Base-by-base conservation (phyloP, 2,888 invertebrate genomes). In the Eilema sororculum region DNA sequence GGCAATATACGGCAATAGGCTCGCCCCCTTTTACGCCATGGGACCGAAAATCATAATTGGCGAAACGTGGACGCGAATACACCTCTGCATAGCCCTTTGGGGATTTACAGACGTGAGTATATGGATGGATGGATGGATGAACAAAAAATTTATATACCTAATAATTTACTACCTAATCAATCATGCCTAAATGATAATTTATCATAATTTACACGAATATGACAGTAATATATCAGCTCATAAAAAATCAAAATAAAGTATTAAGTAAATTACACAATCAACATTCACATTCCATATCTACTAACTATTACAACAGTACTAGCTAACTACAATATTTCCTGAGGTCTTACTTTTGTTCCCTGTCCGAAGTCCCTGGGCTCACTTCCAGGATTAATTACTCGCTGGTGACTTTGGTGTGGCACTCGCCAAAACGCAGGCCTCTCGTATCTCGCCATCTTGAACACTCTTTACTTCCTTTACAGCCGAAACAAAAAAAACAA, bases 371-470 rank as follows among this genome's bases (percentile, higher is more conserved):
- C 86, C 71, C 92, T 88, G 63, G 88, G 82, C 72, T 90, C 93
- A 71, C 94, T 91, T 62, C 91, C 96, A 72, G 96, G 95, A 76
- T 95, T 95, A 3, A 76, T 86, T 12, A 74, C 86, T 13, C 95
- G 89, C 76, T 90, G 90, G 77, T 92, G 91, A 10, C 95, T 89
- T 76, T 90, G 90, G 77, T 92, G 91, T 10, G 96, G 96, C 60
- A 96, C 91, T 57, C 96, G 93, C 96, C 96, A 97, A 90, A 97
- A 97, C 63, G 96, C 93, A 64, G 96, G 96, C 79, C 96, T 93
- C 87, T 96, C 96, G 89, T 96, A 96, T 86, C 90, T 80, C 81
- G 96, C 95, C 96, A 96, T 96, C 75, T 74, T 84, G 72, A 67
- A 64, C 25, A 66, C 74, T 81, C 67, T 63, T 70, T 68, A 72